Conservation (phyloP, 2,888 invertebrate species). For the Eledona agricola region DNA sequence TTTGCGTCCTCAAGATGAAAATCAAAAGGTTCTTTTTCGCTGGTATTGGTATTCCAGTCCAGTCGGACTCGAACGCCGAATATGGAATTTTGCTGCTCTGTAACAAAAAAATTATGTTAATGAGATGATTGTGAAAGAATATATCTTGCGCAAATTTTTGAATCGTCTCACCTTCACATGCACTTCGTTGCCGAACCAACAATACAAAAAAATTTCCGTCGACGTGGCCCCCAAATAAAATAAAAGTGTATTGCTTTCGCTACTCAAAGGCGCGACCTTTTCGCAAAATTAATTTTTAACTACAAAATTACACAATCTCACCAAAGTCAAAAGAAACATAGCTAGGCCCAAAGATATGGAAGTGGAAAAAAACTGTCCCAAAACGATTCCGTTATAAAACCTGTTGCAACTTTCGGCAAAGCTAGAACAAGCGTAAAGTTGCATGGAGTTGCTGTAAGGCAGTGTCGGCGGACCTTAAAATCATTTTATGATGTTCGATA, state of each 20-base stretch:
- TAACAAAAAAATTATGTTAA: not conserved
- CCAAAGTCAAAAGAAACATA: constrained; percentile 6
- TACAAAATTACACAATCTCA: not conserved
- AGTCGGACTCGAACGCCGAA: constrained; percentile 6
- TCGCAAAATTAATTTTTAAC: no score
- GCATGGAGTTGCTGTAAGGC: no score
- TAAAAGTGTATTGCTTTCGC: not conserved
- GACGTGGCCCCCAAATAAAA: not conserved
- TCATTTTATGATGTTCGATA: constrained; percentile 3
- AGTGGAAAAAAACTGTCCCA: constrained; percentile 4
- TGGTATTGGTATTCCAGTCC: not conserved
- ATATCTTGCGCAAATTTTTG: no score
- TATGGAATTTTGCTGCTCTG: constrained; percentile 6
- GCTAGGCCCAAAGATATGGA: not conserved
- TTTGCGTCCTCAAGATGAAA: constrained; percentile 3
- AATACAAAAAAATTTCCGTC: not conserved
- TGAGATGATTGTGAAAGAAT: no score
- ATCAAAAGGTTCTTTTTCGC: constrained; percentile 13
- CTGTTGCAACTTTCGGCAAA: constrained; percentile 5
- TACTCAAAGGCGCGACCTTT: not conserved
- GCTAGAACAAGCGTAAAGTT: constrained; percentile 3
- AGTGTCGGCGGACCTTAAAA: no score
- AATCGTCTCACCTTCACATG: constrained; percentile 3
- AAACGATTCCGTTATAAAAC: not conserved
- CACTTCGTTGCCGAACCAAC: constrained; percentile 13